Conservation (phyloP, 2,113 vertebrate species). For the Anguilla japonica region DNA sequence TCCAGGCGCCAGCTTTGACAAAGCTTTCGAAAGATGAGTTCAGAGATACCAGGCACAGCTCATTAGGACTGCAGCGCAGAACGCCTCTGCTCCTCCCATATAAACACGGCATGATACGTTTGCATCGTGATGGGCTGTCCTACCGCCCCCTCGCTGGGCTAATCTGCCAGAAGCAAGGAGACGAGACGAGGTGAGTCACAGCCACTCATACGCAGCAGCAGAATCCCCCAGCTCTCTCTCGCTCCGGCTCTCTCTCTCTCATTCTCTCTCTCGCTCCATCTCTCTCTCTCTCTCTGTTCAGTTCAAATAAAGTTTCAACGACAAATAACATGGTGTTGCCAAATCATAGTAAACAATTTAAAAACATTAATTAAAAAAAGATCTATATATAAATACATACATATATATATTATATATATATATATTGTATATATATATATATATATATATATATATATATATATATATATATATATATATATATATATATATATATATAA, state of each 20-base stretch:
- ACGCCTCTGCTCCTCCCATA: conserved; percentile 13
- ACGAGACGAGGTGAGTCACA: conserved; percentile 13
- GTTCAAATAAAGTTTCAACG: no score
- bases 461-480: no score
- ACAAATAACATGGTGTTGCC: no score
- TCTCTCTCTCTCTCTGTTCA: no score
- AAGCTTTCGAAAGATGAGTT: background rate
- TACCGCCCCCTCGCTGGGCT: conserved; percentile 10
- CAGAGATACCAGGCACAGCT: background rate
- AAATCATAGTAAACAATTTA: background rate
- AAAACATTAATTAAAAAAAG: background rate
- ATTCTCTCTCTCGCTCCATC: no score
- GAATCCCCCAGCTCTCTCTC: background rate
- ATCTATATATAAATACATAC: background rate
- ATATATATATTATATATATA: no score
- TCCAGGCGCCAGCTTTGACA: background rate
- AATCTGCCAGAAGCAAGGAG: background rate
- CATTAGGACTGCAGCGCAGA: background rate
- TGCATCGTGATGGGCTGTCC: conserved; percentile 9
- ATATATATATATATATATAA: no score
- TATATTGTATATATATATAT: no score
- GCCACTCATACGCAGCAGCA: background rate
- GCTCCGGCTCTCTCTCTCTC: no score
- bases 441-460: no score
- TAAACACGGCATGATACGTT: background rate